Evolutionary conservation across 2,888 invertebrate species (phyloP).

Genomic region (Cheilosia pagana): DNA sequence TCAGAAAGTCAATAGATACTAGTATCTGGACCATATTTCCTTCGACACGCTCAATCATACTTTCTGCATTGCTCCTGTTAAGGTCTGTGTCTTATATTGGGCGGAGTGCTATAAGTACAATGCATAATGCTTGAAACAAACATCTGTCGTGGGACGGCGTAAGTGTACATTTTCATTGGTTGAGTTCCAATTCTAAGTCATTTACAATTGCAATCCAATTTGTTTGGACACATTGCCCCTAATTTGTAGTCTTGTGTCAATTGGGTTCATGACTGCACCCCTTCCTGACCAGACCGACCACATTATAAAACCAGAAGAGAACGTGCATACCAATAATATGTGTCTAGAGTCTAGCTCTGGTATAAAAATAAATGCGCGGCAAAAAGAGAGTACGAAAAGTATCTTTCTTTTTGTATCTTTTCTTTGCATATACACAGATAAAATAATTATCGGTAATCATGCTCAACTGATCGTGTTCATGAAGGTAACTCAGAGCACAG

Average conservation of each 20-base stretch:
- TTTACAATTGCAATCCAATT: not conserved
- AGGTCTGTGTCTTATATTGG: no score
- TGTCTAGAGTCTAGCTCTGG: no score
- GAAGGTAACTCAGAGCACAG: not conserved
- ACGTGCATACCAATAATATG: not conserved
- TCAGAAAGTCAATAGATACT: no score
- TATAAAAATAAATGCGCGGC: not conserved
- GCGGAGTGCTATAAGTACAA: no score
- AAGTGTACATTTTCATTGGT: no score
- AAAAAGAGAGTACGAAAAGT: not conserved
- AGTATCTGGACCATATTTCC: no score
- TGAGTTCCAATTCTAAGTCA: not conserved
- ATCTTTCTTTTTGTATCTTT: not conserved
- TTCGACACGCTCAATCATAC: no score
- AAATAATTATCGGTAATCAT: no score
- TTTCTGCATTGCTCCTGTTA: no score
- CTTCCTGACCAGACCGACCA: not conserved
- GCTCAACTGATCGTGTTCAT: slow-evolving; percentile 9
- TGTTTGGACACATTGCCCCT: not conserved
- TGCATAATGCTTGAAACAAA: no score
- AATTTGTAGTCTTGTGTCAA: not conserved
- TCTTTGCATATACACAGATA: not conserved
- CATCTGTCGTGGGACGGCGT: no score
- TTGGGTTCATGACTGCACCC: not conserved
- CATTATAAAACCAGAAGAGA: no score